phyloP scores from a whole-genome alignment of 2,888 invertebrate species.

The Deilephila elpenor region DNA sequence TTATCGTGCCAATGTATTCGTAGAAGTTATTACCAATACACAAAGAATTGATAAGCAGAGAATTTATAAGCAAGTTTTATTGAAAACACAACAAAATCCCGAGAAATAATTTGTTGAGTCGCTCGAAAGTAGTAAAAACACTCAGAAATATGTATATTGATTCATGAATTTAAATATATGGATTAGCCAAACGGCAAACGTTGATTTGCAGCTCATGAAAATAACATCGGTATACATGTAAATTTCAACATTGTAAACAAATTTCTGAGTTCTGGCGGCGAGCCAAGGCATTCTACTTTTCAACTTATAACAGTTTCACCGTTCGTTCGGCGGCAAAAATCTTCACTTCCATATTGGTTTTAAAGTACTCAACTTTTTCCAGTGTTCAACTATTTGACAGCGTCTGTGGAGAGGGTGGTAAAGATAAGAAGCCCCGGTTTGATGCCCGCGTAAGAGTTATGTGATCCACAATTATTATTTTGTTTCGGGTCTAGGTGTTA shows the following conservation, averaged over 20 bases:
- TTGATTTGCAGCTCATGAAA: conserved; percentile 26
- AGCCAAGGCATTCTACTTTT: conserved; percentile 18
- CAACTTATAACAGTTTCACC: conserved; percentile 13
- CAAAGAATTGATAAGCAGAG: too few relatives aligned
- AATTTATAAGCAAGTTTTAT: too few relatives aligned
- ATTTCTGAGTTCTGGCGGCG: conserved; percentile 7
- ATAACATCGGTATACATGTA: conserved; percentile 6
- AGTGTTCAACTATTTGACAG: not conserved
- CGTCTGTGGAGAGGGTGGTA: too few relatives aligned
- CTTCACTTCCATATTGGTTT: conserved; percentile 4
- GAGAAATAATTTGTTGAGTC: conserved; percentile 1
- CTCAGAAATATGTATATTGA: not conserved
- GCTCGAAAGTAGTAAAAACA: not conserved
- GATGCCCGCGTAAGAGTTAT: not conserved
- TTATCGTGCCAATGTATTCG: too few relatives aligned
- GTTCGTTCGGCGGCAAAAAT: not conserved
- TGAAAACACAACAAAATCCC: not conserved
- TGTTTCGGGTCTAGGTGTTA: too few relatives aligned
- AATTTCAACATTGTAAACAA: conserved; percentile 16
- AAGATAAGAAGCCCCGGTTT: too few relatives aligned
- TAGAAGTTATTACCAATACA: too few relatives aligned
- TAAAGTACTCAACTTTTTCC: not conserved
- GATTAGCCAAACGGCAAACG: conserved; percentile 6
- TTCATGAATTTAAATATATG: conserved; percentile 19
- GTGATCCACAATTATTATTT: not conserved